Evolutionary conservation across 2,113 vertebrate genomes (phyloP).

Genomic region (Oreochromis niloticus): DNA sequence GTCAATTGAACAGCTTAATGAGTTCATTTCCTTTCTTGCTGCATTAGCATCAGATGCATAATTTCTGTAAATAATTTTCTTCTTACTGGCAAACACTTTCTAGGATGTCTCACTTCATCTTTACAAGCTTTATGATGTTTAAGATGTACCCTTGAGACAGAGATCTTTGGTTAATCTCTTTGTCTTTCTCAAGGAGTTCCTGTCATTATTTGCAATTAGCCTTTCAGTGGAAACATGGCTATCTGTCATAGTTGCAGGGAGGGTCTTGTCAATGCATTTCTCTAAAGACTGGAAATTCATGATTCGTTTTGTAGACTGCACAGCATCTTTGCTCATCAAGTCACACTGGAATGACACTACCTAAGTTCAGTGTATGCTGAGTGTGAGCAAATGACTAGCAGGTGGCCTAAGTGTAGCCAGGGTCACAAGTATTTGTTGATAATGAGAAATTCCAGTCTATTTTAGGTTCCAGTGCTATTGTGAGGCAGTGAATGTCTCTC

Average conservation of each 20-base stretch:
- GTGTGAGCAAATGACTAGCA: conserved; percentile 1
- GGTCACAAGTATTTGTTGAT: conserved; percentile 51
- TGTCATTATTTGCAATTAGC: not conserved
- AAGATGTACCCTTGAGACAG: not conserved
- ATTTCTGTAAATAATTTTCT: not conserved
- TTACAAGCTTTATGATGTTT: not conserved
- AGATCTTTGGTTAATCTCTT: not conserved
- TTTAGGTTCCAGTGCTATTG: not conserved
- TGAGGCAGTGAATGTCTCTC: not conserved
- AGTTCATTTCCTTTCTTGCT: not conserved
- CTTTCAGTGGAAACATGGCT: not conserved
- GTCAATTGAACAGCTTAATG: not conserved
- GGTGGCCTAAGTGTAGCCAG: conserved; percentile 12
- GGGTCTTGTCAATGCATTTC: not conserved
- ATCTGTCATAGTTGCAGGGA: not conserved
- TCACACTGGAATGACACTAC: not conserved
- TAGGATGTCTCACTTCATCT: not conserved
- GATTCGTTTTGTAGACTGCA: not conserved
- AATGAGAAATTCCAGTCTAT: conserved; percentile 58
- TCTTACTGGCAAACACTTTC: not conserved
- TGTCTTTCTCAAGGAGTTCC: not conserved
- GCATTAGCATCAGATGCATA: not conserved
- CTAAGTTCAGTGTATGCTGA: conserved; percentile 1
- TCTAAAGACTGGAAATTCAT: not conserved
- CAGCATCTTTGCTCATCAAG: not conserved